Base-by-base conservation (phyloP, 1,140 invertebrate genomes). In the Drosophila tani region DNA sequence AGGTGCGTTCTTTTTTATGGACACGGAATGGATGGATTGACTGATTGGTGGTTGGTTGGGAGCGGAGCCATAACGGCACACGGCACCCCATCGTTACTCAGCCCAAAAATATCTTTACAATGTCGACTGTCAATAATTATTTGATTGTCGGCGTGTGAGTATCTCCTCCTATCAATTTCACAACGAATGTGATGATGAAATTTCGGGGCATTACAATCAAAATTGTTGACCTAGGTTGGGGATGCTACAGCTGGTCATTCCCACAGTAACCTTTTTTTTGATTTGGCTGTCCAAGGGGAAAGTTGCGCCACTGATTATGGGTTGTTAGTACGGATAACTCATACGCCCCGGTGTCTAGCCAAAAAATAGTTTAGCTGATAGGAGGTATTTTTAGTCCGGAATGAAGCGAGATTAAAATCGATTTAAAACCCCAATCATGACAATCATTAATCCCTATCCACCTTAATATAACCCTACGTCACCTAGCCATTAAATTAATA, bases 131-230 rank as follows among this genome's bases (percentile, higher is more conserved):
- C 69, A 70, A 70, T 70, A 47, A 68, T 66, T 45, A 66, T 19
- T 35, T 62, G 35, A 77, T 68, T 46, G 55, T 47, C 27, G 24
- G 14, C 21, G 27, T 7, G 27, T 51, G 17, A 5, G 14, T 5
- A 5, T 9, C 53, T 47, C 17, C 53, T 24, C 19, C 73, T 75
- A 81, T 87, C 81, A 84, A 90, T 90, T 87, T 86, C 82, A 86
- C 76, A 64, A 85, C 46, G 24, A 14, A 46, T 21, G 3, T 35
- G 32, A 11, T 59, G 46, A 78, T 43, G 45, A 29, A 63, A 76
- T 46, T 79, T 53, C 46, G 65, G 32, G 69, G 24, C 27, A 53
- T 27, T 21, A 69, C 59, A 51, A 35, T 49, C 5, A 45, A 65
- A 68, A 68, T 24, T 77, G 67, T 86, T 86, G 65, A 38, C 83